These are phyloP conservation scores for Sericinus montela DNA, from an alignment of 2,888 invertebrate species.

Conservation along the genomic window DNA sequence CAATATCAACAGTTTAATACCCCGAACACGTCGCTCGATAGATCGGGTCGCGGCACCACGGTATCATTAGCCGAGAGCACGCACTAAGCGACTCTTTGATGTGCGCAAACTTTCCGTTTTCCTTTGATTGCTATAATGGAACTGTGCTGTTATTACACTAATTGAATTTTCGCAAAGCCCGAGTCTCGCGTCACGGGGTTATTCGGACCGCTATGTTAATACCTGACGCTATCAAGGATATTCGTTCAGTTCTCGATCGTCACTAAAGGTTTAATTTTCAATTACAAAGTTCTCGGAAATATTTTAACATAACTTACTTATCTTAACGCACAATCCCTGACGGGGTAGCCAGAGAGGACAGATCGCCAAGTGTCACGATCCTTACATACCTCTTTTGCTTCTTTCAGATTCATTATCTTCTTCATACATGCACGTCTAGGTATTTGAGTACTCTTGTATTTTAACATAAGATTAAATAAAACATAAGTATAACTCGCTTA, in stretches of 20 bases:
- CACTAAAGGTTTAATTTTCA: not conserved
- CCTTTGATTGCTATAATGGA: constrained; percentile 75
- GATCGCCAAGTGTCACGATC: no score
- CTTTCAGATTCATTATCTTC: no score
- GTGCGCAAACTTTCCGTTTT: constrained; percentile 68
- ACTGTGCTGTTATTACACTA: constrained; percentile 72
- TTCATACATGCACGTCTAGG: no score
- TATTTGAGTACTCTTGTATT: no score
- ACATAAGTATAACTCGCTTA: no score
- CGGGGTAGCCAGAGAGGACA: no score
- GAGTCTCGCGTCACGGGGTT: constrained; percentile 33
- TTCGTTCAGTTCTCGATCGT: constrained; percentile 3
- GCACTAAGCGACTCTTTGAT: constrained; percentile 71
- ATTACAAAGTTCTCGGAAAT: no score
- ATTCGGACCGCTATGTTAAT: constrained; percentile 32
- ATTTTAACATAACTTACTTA: no score
- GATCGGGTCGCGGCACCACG: constrained; percentile 30
- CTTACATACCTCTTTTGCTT: no score
- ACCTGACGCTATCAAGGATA: constrained; percentile 27
- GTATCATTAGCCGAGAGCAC: constrained; percentile 48
- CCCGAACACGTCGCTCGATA: constrained; percentile 1
- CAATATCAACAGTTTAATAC: not conserved
- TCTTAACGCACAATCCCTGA: no score
- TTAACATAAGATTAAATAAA: no score
- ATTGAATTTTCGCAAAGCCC: constrained; percentile 68